Evolutionary conservation across 2,113 vertebrate species (phyloP).

Genomic region (Actinemys pallida): DNA sequence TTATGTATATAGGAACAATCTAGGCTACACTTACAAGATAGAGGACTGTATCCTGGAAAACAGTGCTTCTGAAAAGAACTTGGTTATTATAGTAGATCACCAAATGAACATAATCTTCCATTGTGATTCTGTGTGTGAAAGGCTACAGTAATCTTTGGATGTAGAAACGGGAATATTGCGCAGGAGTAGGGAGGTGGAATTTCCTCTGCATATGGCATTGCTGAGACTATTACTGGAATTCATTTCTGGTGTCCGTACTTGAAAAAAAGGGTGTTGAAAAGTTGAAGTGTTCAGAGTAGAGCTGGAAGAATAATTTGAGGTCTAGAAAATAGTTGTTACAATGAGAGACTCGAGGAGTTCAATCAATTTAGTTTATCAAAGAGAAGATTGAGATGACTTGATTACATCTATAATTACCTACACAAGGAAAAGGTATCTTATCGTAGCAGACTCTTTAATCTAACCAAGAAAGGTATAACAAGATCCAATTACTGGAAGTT

Average conservation of each 20-base stretch:
- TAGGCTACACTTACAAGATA: background rate
- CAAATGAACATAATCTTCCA: background rate
- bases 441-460: background rate
- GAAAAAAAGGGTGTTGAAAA: background rate
- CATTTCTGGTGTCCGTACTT: no score
- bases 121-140: background rate
- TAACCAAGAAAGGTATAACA: background rate
- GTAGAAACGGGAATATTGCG: background rate
- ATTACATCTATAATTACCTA: background rate
- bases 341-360: background rate
- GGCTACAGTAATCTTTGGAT: background rate
- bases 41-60: background rate
- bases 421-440: background rate
- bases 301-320: accelerated
- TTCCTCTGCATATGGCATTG: background rate
- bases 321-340: background rate
- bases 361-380: background rate
- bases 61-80: background rate
- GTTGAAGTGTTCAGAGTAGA: background rate
- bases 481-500: background rate
- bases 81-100: background rate
- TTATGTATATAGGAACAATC: background rate
- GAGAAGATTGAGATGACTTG: background rate
- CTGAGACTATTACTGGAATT: no score
- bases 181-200: background rate